phyloP scores from a whole-genome alignment of 2,888 invertebrate genomes.

The Hyppa rectilinea region DNA sequence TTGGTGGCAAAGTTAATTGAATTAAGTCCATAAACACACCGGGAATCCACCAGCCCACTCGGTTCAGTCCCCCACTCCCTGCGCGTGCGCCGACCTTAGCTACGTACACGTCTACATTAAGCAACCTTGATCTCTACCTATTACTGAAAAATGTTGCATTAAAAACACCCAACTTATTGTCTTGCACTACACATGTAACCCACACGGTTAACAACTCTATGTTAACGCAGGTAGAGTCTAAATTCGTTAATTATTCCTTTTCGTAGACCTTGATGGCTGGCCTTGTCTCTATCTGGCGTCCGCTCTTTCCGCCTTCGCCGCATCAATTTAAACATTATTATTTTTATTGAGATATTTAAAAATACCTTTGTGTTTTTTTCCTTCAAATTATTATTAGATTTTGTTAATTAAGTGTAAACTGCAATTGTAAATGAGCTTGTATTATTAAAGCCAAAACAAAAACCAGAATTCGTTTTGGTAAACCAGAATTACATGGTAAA shows the following conservation, averaged over 20 bases:
- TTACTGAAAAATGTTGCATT: conserved; percentile 90
- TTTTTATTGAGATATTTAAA: conserved; percentile 79
- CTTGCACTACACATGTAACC: conserved; percentile 72
- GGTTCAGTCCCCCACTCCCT: conserved; percentile 36
- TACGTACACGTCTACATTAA: conserved; percentile 65
- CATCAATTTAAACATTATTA: conserved; percentile 87
- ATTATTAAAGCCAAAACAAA: too few relatives aligned
- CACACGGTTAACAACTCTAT: conserved; percentile 74
- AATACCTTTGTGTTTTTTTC: conserved; percentile 65
- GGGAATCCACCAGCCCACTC: conserved; percentile 45
- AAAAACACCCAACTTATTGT: conserved; percentile 86
- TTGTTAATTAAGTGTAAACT: conserved; percentile 17
- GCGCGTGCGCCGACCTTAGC: conserved; percentile 66
- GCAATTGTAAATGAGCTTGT: neutral
- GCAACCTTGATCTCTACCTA: conserved; percentile 88
- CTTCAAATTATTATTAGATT: conserved; percentile 29
- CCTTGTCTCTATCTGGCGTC: conserved; percentile 88
- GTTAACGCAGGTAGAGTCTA: conserved; percentile 64
- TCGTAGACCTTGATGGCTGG: conserved; percentile 85
- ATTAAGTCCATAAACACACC: conserved; percentile 40
- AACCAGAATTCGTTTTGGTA: too few relatives aligned
- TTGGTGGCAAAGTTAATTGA: conserved; percentile 48
- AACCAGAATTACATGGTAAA: too few relatives aligned
- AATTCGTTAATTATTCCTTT: conserved; percentile 70
- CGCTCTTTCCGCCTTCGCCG: conserved; percentile 90